These are phyloP conservation scores for Rallus limicola DNA, from an alignment of 2,113 vertebrate genomes.

Conservation along the genomic window DNA sequence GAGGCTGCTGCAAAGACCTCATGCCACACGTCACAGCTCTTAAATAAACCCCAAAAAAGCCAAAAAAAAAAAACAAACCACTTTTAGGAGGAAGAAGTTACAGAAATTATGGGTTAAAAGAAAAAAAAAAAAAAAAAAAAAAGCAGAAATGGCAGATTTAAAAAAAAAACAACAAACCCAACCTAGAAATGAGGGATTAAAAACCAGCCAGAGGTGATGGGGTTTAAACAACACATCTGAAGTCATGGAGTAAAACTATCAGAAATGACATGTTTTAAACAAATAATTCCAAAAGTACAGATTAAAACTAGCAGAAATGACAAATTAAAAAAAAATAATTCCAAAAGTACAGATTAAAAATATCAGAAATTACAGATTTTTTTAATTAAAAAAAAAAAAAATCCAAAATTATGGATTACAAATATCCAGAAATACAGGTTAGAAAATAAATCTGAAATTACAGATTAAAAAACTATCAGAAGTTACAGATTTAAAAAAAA, in stretches of 20 bases:
- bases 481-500: neutral
- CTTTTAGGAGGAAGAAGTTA: neutral
- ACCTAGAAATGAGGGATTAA: too few species aligned
- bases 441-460: too few species aligned
- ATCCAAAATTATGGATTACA: neutral
- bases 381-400: neutral
- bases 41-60: too few species aligned
- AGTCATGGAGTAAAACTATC: too few species aligned
- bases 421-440: too few species aligned
- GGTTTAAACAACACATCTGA: neutral
- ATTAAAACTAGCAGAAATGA: neutral
- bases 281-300: too few species aligned
- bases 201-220: neutral
- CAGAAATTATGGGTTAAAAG: neutral
- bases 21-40: rapidly evolving
- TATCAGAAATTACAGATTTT: too few species aligned
- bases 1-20: neutral
- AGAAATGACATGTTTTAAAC: too few species aligned
- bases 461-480: neutral
- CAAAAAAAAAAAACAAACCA: too few species aligned
- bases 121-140: too few species aligned
- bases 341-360: neutral
- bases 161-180: too few species aligned
- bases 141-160: too few species aligned
- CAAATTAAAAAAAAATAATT: neutral